Evolutionary conservation across 2,888 invertebrate species (phyloP), one percentile per base, ranked within the genome.

Genomic region (Polylopha cassiicola): DNA sequence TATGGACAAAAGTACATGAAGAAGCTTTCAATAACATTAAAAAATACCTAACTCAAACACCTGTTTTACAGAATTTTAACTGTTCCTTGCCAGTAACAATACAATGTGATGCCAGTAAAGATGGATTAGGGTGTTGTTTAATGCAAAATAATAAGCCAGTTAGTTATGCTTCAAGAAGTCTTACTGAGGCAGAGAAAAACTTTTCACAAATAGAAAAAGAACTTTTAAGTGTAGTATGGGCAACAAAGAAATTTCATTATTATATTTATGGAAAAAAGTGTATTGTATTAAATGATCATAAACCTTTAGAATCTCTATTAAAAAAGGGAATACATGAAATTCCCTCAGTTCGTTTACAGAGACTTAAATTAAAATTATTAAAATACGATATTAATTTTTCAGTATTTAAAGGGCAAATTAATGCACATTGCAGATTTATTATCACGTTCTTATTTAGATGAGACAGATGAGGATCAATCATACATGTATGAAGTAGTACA

Each of bases 151-250:
- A 17, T 0, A 44, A 42, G 9, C 50, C 50, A 16, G 46, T 53
- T 6, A 8, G 36, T n/a, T 51, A 20, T 39, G 37, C 37, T 10
- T 46, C 48, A 4, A 9, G 48, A 13, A 43, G 44, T 28, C 13
- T 52, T 5, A 48, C 43, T 3, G 1, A 4, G 4, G 15, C 42
- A 6, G 42, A 42, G 13, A 11, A 17, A 7, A 34, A 36, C 16
- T 45, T 42, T 22, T 52, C 65, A 3, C 68, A 75, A 51, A 68
- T 75, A 4, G 68, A 74, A 49, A 72, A 71, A 43, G 65, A 73
- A 46, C 37, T 64, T 2, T 46, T 72, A 27, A 65, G 65, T 14
- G 58, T 65, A 6, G 54, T 55, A 3, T 63, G 60, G 45, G 59
- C 63, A 3, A 55, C 53, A 22, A 46, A 55, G 37, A 64, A 64